phyloP scores from a whole-genome alignment of 1,140 invertebrate species.

The Brachystomella parvula region DNA sequence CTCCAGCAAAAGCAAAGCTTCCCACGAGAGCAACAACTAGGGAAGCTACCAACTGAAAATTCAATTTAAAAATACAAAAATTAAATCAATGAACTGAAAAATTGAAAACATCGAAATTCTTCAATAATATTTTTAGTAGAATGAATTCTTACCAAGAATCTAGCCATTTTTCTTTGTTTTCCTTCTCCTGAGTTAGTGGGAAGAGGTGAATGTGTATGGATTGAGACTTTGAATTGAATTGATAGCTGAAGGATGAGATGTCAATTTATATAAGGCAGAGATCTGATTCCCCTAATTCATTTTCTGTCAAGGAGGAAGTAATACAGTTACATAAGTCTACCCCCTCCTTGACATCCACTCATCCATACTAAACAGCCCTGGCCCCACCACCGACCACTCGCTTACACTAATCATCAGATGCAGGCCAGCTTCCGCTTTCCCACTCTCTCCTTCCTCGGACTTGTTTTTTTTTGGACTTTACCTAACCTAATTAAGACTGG shows the following conservation, averaged over 20 bases:
- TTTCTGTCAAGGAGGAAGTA: background rate
- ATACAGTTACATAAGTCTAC: background rate
- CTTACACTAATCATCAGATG: too few relatives aligned
- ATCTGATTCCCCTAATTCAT: background rate
- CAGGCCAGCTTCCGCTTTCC: background rate
- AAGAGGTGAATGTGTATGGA: background rate
- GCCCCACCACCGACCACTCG: background rate
- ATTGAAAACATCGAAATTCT: background rate
- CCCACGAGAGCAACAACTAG: background rate
- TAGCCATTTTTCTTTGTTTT: background rate
- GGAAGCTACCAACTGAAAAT: background rate
- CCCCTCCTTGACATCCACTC: background rate
- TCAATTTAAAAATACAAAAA: background rate
- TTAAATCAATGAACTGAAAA: background rate
- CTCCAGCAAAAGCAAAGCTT: background rate
- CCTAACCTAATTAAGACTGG: background rate
- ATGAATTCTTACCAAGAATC: background rate
- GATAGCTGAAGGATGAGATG: background rate
- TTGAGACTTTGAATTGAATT: background rate
- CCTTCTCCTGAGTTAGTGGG: background rate
- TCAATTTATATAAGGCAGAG: slow-evolving; percentile 3
- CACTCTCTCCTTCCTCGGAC: background rate
- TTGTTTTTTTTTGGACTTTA: background rate
- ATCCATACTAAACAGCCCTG: background rate
- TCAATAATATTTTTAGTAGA: background rate